These are phyloP conservation scores for Ctena decussata DNA, from an alignment of 2,888 invertebrate genomes.

Conservation along the genomic window DNA sequence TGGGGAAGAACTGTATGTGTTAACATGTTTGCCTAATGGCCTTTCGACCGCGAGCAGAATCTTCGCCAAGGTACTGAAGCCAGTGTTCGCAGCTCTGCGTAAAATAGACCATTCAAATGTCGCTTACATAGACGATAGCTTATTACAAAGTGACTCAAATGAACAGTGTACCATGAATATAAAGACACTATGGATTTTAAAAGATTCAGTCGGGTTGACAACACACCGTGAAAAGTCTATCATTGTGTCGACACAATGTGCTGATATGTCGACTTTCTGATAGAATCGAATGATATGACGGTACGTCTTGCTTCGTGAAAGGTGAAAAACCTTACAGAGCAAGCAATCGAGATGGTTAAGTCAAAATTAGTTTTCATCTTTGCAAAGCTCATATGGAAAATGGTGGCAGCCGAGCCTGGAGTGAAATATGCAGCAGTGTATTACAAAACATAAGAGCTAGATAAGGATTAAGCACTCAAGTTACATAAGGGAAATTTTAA, in stretches of 20 bases:
- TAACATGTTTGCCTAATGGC: slow-evolving; percentile 49
- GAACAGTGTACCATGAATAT: not conserved
- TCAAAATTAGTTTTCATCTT: no score
- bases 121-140: not conserved
- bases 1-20: slow-evolving; percentile 34
- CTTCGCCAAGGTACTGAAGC: slow-evolving; percentile 68
- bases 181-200: not conserved
- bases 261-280: no score
- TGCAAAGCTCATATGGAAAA: no score
- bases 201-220: not conserved
- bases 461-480: no score
- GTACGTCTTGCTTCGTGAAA: no score
- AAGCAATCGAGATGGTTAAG: no score
- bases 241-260: not conserved
- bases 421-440: no score
- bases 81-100: slow-evolving; percentile 42
- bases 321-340: no score
- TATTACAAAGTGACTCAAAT: slow-evolving; percentile 1
- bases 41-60: slow-evolving; percentile 47
- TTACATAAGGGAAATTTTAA: no score
- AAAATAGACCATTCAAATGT: slow-evolving; percentile 1
- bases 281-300: no score
- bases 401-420: no score
- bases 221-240: slow-evolving; percentile 12
- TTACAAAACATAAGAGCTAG: no score